Evolutionary conservation across 2,113 vertebrate species (phyloP).

Genomic region (Myrmophylax atrothorax): DNA sequence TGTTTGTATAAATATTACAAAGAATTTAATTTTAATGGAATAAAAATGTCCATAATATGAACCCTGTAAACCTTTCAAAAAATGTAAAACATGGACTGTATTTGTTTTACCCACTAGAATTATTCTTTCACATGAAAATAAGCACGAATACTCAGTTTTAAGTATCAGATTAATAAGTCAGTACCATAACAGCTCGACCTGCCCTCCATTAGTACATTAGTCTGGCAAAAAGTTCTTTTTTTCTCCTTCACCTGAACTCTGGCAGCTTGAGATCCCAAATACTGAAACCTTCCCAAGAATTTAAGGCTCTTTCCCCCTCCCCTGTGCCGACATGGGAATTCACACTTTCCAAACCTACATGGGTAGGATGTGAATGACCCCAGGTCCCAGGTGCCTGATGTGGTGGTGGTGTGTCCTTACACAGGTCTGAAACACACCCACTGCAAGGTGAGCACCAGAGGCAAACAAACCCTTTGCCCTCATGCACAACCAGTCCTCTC

Average conservation of each 20-base stretch:
- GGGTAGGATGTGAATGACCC: neutral
- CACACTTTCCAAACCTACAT: neutral
- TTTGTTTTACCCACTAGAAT: neutral
- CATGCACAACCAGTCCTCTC: neutral
- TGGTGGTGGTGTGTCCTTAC: neutral
- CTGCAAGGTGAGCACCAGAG: neutral
- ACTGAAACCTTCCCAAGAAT: neutral
- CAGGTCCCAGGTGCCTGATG: neutral
- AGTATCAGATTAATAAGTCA: neutral
- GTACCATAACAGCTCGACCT: neutral
- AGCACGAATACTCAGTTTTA: neutral
- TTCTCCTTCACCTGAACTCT: neutral
- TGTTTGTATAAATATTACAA: neutral
- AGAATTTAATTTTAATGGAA: neutral
- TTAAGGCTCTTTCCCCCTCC: neutral
- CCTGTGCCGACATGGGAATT: rapidly evolving
- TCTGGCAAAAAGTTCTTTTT: neutral
- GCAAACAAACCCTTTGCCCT: neutral
- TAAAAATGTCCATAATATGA: neutral
- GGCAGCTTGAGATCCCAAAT: neutral
- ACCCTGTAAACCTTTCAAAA: neutral
- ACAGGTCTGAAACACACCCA: rapidly evolving
- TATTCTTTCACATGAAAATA: neutral
- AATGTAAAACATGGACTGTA: neutral
- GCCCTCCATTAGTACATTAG: neutral